Evolutionary conservation across 2,113 vertebrate species (phyloP).

Genomic region (Laticauda colubrina): DNA sequence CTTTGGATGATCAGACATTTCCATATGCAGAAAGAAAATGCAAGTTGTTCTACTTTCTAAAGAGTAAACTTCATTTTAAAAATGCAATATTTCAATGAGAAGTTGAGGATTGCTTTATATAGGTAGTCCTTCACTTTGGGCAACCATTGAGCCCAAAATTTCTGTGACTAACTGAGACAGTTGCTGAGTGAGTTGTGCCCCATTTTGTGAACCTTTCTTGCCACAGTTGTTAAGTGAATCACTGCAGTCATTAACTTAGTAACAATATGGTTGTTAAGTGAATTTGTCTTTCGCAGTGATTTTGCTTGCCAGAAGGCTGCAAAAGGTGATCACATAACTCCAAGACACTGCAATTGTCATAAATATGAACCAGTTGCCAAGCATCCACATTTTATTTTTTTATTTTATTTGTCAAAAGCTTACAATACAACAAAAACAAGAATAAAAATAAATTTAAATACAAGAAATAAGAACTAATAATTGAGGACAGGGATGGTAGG

Average conservation of each 20-base stretch:
- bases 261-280: neutral
- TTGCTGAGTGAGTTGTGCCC: neutral
- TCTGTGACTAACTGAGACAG: neutral
- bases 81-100: neutral
- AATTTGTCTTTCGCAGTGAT: neutral
- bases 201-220: neutral
- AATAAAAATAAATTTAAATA: no score
- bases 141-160: neutral
- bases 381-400: no score
- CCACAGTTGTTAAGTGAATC: neutral
- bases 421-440: no score
- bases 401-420: no score
- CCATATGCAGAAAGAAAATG: neutral
- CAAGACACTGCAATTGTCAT: neutral
- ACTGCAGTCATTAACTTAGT: neutral
- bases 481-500: no score
- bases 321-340: neutral
- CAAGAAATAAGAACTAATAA: no score
- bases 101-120: neutral
- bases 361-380: no score
- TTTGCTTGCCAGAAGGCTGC: neutral
- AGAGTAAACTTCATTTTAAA: neutral
- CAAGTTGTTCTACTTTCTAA: neutral
- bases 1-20: conserved; percentile 9
- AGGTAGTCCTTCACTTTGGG: neutral